Base-by-base conservation (phyloP, 2,797 vertebrate genomes). In the Enteromius radiatus region DNA sequence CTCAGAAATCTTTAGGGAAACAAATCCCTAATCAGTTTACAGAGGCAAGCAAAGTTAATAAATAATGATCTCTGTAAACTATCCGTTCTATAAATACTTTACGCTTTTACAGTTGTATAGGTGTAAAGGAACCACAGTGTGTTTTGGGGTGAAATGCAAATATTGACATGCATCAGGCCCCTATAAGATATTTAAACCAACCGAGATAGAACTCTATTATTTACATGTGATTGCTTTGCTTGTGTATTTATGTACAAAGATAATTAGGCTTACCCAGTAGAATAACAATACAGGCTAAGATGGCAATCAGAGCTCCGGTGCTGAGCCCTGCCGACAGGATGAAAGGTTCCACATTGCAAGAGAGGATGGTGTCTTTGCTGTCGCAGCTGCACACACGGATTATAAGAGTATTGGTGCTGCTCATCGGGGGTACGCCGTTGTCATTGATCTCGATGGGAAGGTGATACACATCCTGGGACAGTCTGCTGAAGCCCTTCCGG, bases 281-380 rank as follows among this genome's bases (percentile, higher is more conserved):
- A 17, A 99, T 99, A 87, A 99, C 96, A 2, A 99, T 99, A 85
- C 98, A 99, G 85, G 98, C 97, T 1, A 99, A 95, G 85, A 99
- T 99, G 79, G 98, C 98, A 0, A 99, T 96, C 47, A 99, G 94
- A 0, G 98, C 98, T 0, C 97, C 97, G 0, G 98, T 98, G 93
- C 98, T 99, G 61, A 99, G 95, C 0, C 98, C 98, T 0, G 97
- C 97, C 0, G 96, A 95, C 6, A 99, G 95, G 11, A 96, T 89
- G 49, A 96, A 95, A 15, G 98, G 97, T 86, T 98, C 97, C 0
- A 96, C 96, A 0, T 95, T 98, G 84, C 98, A 99, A 84, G 97
- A 97, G 0, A 96, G 95, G 89, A 97, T 91, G 15, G 90, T 94
- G 59, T 96, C 95, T 0, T 94, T 92, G 88, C 93, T 92, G 81